Percentiles rank a stretch among this genome's conserved stretches.
These are phyloP conservation scores for Eupithecia subumbrata DNA, from an alignment of 2,888 invertebrate species.

Conservation along the genomic window DNA sequence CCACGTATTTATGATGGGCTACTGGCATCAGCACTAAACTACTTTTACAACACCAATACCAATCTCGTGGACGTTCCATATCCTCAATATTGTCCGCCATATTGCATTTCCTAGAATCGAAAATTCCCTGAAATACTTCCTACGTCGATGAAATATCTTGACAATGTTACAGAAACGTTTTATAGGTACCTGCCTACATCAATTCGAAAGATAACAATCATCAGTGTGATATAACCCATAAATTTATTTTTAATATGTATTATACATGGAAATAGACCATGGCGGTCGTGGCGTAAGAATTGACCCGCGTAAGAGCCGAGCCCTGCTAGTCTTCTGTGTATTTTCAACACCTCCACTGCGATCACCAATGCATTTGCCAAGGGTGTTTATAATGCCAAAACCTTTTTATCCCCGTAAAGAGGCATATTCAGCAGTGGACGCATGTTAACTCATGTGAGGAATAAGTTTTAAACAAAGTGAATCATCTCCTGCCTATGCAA, in stretches of 20 bases:
- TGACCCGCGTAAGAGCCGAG: too few species aligned
- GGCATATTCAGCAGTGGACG: too few species aligned
- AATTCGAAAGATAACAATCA: not conserved
- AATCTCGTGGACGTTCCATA: constrained; percentile 18
- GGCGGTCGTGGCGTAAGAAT: too few species aligned
- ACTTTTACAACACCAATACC: constrained; percentile 25
- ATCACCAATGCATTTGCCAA: too few species aligned
- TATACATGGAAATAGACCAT: too few species aligned
- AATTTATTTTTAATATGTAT: too few species aligned
- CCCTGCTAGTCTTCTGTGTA: not conserved
- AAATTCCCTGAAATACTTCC: constrained; percentile 18
- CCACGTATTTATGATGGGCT: constrained; percentile 10
- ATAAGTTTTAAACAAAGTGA: not conserved
- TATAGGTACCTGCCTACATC: not conserved
- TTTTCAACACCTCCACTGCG: not conserved
- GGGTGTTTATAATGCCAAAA: too few species aligned
- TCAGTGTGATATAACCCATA: too few species aligned
- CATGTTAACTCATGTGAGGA: not conserved
- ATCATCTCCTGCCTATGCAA: not conserved
- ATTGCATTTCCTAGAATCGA: constrained; percentile 25
- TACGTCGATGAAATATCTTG: constrained; percentile 13
- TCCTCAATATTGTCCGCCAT: constrained; percentile 29
- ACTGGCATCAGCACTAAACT: constrained; percentile 21
- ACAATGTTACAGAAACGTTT: constrained; percentile 8
- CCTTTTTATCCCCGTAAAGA: too few species aligned